A percentile compares a stretch with the other conserved stretches of the same genome.
These are phyloP conservation scores for Stomorhina lunata DNA, from an alignment of 2,888 invertebrate species.

Conservation along the genomic window DNA sequence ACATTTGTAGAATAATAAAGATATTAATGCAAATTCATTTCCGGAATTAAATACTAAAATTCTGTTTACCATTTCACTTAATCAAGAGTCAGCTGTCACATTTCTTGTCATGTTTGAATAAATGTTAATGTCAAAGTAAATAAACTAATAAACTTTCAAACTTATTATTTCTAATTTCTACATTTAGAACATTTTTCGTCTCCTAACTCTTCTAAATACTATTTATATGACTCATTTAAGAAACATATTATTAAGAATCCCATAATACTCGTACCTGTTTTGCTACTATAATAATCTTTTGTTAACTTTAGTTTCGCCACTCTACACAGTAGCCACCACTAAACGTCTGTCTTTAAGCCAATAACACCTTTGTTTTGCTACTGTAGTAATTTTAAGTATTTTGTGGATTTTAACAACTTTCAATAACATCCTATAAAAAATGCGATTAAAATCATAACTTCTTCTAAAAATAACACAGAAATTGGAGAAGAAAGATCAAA, in stretches of 20 bases:
- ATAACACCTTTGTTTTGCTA: constrained; percentile 41
- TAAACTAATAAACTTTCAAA: not conserved
- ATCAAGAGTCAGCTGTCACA: not conserved
- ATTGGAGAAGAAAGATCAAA: not conserved
- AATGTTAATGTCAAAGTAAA: not conserved
- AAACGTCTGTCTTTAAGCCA: not conserved
- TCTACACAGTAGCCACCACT: constrained; percentile 37
- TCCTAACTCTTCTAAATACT: too few species aligned
- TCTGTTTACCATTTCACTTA: not conserved
- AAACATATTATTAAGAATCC: not conserved
- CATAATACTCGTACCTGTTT: constrained; percentile 19
- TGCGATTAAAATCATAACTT: constrained; percentile 59
- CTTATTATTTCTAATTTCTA: not conserved
- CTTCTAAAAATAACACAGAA: constrained; percentile 14
- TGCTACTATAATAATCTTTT: not conserved
- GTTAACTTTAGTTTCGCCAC: not conserved
- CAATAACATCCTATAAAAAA: constrained; percentile 40
- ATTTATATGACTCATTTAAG: not conserved
- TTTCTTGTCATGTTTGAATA: not conserved
- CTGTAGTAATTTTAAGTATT: constrained; percentile 26
- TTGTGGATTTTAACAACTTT: constrained; percentile 1
- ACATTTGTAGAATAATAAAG: not conserved
- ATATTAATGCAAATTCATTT: not conserved
- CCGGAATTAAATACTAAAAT: not conserved
- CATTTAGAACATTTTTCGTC: too few species aligned